phyloP scores from a whole-genome alignment of 2,888 invertebrate species.

The Polylopha cassiicola region DNA sequence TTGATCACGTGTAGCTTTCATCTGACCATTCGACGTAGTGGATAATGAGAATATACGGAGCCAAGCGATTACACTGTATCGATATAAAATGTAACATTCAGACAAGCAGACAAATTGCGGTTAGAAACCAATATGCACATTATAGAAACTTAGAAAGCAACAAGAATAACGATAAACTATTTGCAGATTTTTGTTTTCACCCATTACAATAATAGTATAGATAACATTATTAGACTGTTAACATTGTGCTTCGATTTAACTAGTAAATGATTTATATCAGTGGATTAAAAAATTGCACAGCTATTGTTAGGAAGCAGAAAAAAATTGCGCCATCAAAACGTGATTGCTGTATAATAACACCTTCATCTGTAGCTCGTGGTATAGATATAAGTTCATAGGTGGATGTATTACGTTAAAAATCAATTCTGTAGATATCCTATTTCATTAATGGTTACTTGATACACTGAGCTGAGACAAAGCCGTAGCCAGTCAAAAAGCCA shows the following conservation, averaged over 20 bases:
- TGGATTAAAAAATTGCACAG: no score
- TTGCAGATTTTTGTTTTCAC: slow-evolving; percentile 21
- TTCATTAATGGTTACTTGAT: slow-evolving; percentile 1
- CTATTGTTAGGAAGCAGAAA: slow-evolving; percentile 10
- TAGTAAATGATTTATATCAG: no score
- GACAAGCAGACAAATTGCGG: slow-evolving; percentile 37
- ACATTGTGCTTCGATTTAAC: slow-evolving; percentile 5
- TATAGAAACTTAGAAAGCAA: slow-evolving; percentile 35
- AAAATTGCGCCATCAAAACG: slow-evolving; percentile 6
- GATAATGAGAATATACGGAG: slow-evolving; percentile 30
- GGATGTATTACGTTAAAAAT: slow-evolving; percentile 7
- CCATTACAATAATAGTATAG: slow-evolving; percentile 13
- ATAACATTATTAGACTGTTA: slow-evolving; percentile 12
- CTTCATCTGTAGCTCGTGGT: slow-evolving; percentile 2
- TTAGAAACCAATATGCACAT: slow-evolving; percentile 43
- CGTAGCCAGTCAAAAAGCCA: slow-evolving; percentile 36
- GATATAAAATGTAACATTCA: slow-evolving; percentile 34
- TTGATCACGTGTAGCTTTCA: slow-evolving; percentile 40
- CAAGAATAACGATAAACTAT: slow-evolving; percentile 27
- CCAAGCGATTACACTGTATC: slow-evolving; percentile 22
- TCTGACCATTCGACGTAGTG: slow-evolving; percentile 32
- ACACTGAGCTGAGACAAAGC: slow-evolving; percentile 19
- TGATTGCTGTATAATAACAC: not conserved
- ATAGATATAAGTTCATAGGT: slow-evolving; percentile 6
- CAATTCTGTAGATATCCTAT: slow-evolving; percentile 4